These are phyloP conservation scores for Sebastes iracundus DNA, from an alignment of 2,797 vertebrate species.

Conservation along the genomic window DNA sequence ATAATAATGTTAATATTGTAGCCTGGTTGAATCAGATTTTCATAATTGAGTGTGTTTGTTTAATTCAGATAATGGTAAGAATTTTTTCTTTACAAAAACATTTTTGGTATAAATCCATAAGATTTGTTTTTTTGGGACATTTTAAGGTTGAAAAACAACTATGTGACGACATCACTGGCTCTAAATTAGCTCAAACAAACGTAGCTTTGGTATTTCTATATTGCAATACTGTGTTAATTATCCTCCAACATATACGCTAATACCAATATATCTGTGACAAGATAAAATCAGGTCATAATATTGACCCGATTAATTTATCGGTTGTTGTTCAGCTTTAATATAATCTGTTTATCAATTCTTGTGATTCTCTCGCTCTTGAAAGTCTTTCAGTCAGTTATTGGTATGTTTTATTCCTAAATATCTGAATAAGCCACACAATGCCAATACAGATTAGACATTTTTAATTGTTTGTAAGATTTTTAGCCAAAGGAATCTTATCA, in stretches of 20 bases:
- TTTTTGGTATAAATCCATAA: background rate
- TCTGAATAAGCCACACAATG: background rate
- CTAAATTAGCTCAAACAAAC: background rate
- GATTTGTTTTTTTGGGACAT: background rate
- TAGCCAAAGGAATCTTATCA: background rate
- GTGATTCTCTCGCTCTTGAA: background rate
- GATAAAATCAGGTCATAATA: background rate
- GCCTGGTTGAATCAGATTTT: too few relatives aligned
- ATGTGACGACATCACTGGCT: background rate
- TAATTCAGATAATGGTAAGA: background rate
- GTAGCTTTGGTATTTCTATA: background rate
- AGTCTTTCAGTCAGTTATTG: background rate
- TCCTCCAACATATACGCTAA: too few relatives aligned
- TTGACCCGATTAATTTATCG: rapidly evolving
- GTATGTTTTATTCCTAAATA: background rate
- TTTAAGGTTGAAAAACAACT: background rate
- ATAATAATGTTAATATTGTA: background rate
- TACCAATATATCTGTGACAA: background rate
- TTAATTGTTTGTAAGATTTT: background rate
- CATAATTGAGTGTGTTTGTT: background rate
- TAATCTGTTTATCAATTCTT: background rate
- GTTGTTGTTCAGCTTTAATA: background rate
- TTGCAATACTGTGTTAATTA: background rate
- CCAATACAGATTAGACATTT: background rate
- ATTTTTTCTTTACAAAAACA: background rate